phyloP scores from a whole-genome alignment of 92 coral and sea anemone genomes.

The Meandrina meandrites region DNA sequence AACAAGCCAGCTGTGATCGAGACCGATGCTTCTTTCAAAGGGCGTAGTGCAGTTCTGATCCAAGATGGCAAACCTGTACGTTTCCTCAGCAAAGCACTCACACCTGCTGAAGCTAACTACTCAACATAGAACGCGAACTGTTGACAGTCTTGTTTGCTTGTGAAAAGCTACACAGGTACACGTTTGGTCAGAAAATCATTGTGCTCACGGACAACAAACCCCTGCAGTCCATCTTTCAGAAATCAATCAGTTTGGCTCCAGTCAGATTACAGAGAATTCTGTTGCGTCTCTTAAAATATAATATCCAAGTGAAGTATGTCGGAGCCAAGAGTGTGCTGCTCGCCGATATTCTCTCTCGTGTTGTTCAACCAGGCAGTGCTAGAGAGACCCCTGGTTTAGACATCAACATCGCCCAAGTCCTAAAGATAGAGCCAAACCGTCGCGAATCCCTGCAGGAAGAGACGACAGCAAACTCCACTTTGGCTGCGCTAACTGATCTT shows the following conservation, averaged over 20 bases:
- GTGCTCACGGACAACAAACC: slow-evolving; percentile 71
- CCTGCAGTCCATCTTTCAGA: too few relatives aligned
- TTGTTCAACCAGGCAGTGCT: slow-evolving; percentile 38
- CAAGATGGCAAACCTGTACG: slow-evolving; percentile 64
- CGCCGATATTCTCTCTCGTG: slow-evolving; percentile 63
- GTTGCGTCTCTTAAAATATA: slow-evolving; percentile 58
- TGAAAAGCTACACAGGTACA: slow-evolving; percentile 70
- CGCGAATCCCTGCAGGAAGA: slow-evolving; percentile 46
- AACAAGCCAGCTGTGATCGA: too few relatives aligned
- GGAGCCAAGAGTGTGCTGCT: slow-evolving; percentile 65
- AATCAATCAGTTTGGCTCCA: too few relatives aligned
- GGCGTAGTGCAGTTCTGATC: slow-evolving; percentile 63
- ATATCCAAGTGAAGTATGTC: slow-evolving; percentile 66
- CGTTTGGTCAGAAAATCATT: slow-evolving; percentile 51
- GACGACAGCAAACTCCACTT: too few relatives aligned
- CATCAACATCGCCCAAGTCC: slow-evolving; percentile 62
- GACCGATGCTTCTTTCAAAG: too few relatives aligned
- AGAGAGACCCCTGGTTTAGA: too few relatives aligned
- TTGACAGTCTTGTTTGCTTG: too few relatives aligned
- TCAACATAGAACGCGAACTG: too few relatives aligned
- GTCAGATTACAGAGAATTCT: slow-evolving; percentile 61
- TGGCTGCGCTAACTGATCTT: too few relatives aligned
- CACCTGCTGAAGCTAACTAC: too few relatives aligned
- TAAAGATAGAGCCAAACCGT: slow-evolving; percentile 61
- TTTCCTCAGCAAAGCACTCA: slow-evolving; percentile 71